Conservation (phyloP, 1,140 invertebrate species). For the Drosophila nigromelanica region DNA sequence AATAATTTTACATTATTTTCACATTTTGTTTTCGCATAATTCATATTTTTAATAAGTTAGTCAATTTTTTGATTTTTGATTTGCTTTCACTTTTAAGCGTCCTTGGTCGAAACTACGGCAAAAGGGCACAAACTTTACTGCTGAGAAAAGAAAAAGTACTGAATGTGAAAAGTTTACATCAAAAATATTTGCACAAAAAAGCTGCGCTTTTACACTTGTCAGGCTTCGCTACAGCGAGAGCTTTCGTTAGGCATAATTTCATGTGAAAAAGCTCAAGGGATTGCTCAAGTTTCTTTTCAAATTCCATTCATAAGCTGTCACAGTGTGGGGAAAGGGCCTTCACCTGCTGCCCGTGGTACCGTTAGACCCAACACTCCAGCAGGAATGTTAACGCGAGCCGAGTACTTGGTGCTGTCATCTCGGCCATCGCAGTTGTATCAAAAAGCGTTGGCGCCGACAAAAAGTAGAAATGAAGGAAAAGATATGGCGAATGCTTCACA, state of each 20-base stretch:
- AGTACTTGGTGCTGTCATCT: constrained; percentile 30
- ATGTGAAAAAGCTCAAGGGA: constrained; percentile 34
- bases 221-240: constrained; percentile 33
- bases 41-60: constrained; percentile 21
- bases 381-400: constrained; percentile 5
- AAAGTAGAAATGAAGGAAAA: constrained; percentile 16
- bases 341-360: constrained; percentile 2
- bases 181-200: constrained; percentile 37
- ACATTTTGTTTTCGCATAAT: background rate
- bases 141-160: constrained; percentile 39
- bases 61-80: constrained; percentile 7
- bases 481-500: constrained; percentile 59
- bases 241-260: constrained; percentile 27
- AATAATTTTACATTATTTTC: constrained; percentile 4
- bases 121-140: constrained; percentile 8
- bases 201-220: constrained; percentile 44
- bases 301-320: constrained; percentile 12
- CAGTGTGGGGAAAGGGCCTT: constrained; percentile 1
- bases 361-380: constrained; percentile 26
- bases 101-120: constrained; percentile 13
- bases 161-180: constrained; percentile 35
- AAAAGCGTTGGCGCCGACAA: constrained; percentile 1
- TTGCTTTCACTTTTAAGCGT: constrained; percentile 26
- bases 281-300: constrained; percentile 12
- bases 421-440: background rate